Base-by-base conservation (phyloP, 1,140 invertebrate genomes). In the Bombus difficillimus region DNA sequence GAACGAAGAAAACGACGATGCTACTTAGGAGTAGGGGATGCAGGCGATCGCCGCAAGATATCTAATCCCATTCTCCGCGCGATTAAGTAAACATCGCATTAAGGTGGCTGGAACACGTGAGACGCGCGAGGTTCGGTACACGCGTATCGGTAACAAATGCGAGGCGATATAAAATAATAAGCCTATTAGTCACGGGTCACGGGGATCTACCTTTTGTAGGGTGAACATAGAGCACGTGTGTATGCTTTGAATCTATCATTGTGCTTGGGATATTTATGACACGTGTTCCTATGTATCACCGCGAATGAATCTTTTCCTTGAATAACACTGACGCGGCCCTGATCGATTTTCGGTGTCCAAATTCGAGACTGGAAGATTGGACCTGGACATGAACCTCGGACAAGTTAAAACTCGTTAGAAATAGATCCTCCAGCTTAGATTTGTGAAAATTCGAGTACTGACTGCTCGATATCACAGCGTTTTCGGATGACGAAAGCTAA, bases 101-200 rank as follows among this genome's bases (percentile, higher is more conserved):
- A 92, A 89, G 32, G 83, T 32, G 34, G 22, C 10, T 34, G 74
- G 80, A 75, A 69, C 89, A 85, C 84, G 86, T 88, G 82, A 87
- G 57, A 86, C n/a, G 66, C 15, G 64, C 84, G 77, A 74, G 15
- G 62, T 47, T 64, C 53, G 75, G 76, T 57, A 64, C 85, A 83
- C 83, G 85, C 80, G 75, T 88, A 90, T 84, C 89, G 87, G 75
- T 93, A 92, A 94, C 92, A 94, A 94, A 95, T 94, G 92, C 88
- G 86, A 90, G 80, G 90, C 83, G 93, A 95, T 94, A 93, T 94
- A 94, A 94, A 95, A 94, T 94, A 95, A 95, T 95, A 95, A 95
- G 93, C 89, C 92, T 91, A 95, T 95, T 94, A 94, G 94, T 95
- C 94, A 95, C 59, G 78, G 77, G 53, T 91, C 88, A 68, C 78